A percentile compares a stretch with the other conserved stretches of the same genome.
Conservation (phyloP, 2,113 vertebrate genomes). For the Pterocles burchelli region DNA sequence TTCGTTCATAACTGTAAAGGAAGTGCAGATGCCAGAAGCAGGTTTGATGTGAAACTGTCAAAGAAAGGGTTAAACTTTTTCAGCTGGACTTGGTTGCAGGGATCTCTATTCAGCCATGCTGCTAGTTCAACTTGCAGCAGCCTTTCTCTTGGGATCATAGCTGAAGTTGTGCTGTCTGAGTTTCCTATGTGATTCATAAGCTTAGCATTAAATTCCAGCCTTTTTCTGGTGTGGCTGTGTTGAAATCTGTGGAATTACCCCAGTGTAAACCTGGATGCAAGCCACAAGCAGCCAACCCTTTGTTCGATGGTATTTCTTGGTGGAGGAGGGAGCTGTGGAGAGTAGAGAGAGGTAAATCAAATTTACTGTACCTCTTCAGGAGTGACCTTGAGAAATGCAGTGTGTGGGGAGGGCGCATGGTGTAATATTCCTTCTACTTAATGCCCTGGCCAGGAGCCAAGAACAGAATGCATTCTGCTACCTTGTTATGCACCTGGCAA, state of each 20-base stretch:
- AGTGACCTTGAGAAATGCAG: conserved; percentile 40
- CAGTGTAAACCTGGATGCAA: not conserved
- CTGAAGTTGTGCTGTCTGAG: not conserved
- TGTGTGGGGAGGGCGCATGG: not conserved
- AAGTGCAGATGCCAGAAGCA: not conserved
- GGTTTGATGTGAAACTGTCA: not conserved
- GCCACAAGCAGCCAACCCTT: not conserved
- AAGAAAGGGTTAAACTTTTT: conserved; percentile 16
- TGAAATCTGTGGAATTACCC: conserved; percentile 58
- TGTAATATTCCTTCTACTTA: not conserved
- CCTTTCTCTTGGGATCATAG: conserved; percentile 8
- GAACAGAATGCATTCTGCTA: not conserved
- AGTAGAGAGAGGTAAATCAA: not conserved
- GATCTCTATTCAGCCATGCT: not conserved
- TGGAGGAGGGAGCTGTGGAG: not conserved
- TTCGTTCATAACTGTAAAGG: not conserved
- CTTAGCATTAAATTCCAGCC: conserved; percentile 22
- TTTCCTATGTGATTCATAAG: conserved; percentile 65
- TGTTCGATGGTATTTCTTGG: conserved; percentile 12
- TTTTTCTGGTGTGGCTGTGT: conserved; percentile 48
- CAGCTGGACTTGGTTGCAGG: not conserved
- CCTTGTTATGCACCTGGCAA: not conserved
- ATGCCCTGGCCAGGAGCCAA: not conserved
- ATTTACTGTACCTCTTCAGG: not conserved
- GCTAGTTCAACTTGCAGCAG: conserved; percentile 4